Evolutionary conservation across 64 coral and sea anemone genomes (phyloP), one percentile per base, ranked within the genome.

Genomic region (Anthopleura sola): DNA sequence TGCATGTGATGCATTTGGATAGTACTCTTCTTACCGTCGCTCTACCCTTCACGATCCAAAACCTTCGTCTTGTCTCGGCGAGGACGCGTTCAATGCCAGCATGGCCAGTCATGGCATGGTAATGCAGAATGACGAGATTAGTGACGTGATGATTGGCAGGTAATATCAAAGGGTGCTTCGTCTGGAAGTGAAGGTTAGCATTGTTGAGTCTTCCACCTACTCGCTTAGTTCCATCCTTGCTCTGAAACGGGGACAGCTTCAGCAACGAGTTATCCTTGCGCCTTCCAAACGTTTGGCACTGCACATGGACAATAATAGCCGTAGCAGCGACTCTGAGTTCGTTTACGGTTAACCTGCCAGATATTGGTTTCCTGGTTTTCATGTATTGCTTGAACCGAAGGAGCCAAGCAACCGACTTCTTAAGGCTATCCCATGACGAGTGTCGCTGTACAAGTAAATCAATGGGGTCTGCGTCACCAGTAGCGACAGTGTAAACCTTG

Each of bases 401-500:
- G 50, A 84, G 57, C 88, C 88, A 89, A 55, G 88, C 88, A 54
- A 89, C 80, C 14, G 88, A 66, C 69, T 89, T 89, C 55, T 84
- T 84, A 37, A 89, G 62, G 36, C 56, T 33, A 74, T 89, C 71
- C 88, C 88, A 89, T 75, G 88, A 71, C 28, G 80, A 89, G n/a
- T 36, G 47, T 60, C 49, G 75, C 31, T 79, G 75, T 80, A 88
- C 3, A 38, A 34, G 32, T 23, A 79, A 33, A 79, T 79, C 76
- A 60, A 83, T 83, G 82, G 82, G 82, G 47, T 83, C 51, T 60
- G 55, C 24, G 10, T 83, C 34, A 60, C 23, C 51, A 11, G 51
- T 29, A 57, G 82, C 49, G 36, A 21, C 36, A 56, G 82, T 34
- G 55, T 54, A 79, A 44, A 89, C 26, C 44, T 83, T 75, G 1